Evolutionary conservation across 2,797 vertebrate species (phyloP).

Genomic region (Hapalemur alaotrensis): DNA sequence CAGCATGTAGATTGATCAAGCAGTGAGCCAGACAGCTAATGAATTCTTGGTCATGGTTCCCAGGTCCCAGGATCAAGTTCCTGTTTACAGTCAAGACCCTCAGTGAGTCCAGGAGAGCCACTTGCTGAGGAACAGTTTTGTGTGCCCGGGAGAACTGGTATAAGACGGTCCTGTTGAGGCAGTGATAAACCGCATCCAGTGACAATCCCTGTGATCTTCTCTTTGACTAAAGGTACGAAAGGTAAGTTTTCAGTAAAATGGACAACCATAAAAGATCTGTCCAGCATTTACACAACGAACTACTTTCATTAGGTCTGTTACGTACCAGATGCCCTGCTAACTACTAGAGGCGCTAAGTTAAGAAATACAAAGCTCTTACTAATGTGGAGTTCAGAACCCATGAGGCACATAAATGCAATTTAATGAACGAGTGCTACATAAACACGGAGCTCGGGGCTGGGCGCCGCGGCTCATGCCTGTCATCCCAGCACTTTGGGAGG

Average conservation of each 20-base stretch:
- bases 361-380: neutral
- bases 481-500: neutral
- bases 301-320: neutral
- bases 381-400: neutral
- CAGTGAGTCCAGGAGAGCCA: conserved; percentile 95
- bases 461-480: neutral
- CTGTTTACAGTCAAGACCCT: conserved; percentile 97
- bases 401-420: neutral
- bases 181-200: conserved; percentile 96
- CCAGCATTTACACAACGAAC: neutral
- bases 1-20: conserved; percentile 95
- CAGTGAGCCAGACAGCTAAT: conserved; percentile 97
- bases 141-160: conserved; percentile 98
- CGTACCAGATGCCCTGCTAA: neutral
- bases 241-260: neutral
- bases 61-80: conserved; percentile 96
- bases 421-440: neutral
- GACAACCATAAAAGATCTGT: neutral
- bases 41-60: conserved; percentile 99
- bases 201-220: conserved; percentile 96
- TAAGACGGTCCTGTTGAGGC: conserved; percentile 97
- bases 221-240: conserved; percentile 90
- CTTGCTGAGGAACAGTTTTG: conserved; percentile 98
- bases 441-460: neutral
- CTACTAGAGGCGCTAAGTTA: neutral